Evolutionary conservation across 2,888 invertebrate species (phyloP).

Genomic region (Noctua janthe): DNA sequence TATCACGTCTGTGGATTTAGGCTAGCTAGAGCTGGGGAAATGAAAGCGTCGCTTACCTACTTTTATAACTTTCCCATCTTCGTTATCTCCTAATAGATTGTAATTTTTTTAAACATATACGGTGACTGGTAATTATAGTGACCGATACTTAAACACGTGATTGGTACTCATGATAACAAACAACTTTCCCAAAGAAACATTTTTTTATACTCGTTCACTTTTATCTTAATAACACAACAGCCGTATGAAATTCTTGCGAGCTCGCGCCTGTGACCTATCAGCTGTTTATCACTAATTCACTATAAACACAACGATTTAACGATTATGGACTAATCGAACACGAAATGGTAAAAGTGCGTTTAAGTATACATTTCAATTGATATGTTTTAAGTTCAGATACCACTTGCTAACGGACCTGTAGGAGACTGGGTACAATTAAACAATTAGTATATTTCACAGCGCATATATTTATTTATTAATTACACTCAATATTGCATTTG

Average conservation of each 20-base stretch:
- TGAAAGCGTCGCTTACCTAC: background rate
- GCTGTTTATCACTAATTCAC: too few relatives aligned
- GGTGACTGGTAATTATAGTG: too few relatives aligned
- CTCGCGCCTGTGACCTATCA: too few relatives aligned
- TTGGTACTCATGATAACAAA: too few relatives aligned
- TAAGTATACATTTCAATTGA: background rate
- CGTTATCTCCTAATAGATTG: background rate
- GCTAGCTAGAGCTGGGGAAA: background rate
- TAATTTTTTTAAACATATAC: background rate
- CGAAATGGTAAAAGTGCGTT: background rate
- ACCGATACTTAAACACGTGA: too few relatives aligned
- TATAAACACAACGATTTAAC: background rate
- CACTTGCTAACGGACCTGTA: background rate
- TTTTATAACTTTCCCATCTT: background rate
- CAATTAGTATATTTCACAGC: slow-evolving; percentile 40
- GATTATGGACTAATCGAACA: background rate
- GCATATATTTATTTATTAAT: slow-evolving; percentile 71
- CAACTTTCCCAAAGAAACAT: too few relatives aligned
- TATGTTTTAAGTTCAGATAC: background rate
- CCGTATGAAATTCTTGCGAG: too few relatives aligned
- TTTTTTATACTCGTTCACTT: too few relatives aligned
- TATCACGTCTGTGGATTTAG: background rate
- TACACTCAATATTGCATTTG: slow-evolving; percentile 78
- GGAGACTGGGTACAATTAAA: slow-evolving; percentile 27
- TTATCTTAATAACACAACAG: too few relatives aligned